phyloP scores from a whole-genome alignment of 2,797 vertebrate species.

The Cryptoprocta ferox region DNA sequence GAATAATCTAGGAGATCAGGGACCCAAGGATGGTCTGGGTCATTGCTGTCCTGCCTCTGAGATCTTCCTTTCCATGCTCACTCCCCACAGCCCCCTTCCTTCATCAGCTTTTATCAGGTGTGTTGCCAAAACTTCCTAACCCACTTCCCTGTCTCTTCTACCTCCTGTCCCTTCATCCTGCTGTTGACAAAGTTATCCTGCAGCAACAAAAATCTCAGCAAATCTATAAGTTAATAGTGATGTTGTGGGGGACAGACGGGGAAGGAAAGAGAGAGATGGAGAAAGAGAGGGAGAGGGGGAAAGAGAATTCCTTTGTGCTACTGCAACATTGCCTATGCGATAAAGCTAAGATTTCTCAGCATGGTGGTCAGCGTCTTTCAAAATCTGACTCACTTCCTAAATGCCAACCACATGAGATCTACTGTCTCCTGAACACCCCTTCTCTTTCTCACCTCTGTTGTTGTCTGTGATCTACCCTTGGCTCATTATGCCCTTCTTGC shows the following conservation, averaged over 20 bases:
- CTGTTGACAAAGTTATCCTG: not conserved
- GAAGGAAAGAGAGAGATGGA: not conserved
- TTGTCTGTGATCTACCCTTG: not conserved
- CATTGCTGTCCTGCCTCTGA: not conserved
- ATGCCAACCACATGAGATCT: not conserved
- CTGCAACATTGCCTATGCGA: not conserved
- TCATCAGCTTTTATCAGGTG: not conserved
- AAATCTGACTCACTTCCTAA: not conserved
- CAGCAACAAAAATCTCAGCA: not conserved
- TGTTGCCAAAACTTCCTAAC: not conserved
- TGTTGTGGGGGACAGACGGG: fast-evolving
- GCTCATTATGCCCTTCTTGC: not conserved
- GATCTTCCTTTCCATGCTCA: not conserved
- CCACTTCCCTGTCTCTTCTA: not conserved
- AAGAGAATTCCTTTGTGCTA: not conserved
- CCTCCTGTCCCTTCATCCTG: not conserved
- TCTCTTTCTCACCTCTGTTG: too few relatives aligned
- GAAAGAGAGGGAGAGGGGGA: not conserved
- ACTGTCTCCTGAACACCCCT: not conserved
- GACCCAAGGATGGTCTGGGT: not conserved
- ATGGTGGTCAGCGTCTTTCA: not conserved
- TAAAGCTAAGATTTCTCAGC: not conserved
- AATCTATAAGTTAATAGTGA: not conserved
- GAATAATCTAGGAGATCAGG: not conserved
- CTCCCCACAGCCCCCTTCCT: not conserved